phyloP scores from a whole-genome alignment of 2,888 invertebrate species.

The Nebria brevicollis region DNA sequence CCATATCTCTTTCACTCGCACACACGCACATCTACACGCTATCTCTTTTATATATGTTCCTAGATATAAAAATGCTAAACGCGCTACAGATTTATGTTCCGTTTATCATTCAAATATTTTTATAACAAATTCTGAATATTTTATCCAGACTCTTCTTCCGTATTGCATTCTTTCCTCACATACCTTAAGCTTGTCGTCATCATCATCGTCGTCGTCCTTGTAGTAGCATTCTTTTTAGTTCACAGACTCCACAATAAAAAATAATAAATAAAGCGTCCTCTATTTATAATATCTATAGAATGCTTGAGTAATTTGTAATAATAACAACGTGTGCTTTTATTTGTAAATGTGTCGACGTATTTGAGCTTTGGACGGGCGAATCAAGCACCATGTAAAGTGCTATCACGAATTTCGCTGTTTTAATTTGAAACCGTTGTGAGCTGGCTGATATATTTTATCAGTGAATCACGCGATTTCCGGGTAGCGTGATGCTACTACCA shows the following conservation, averaged over 20 bases:
- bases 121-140: conserved; percentile 45
- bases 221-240: background rate
- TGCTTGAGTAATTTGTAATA: too few species aligned
- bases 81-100: conserved; percentile 37
- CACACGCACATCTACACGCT: background rate
- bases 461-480: background rate
- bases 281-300: too few species aligned
- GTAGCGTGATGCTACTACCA: background rate
- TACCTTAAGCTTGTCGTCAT: background rate
- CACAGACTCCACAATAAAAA: background rate
- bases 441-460: background rate
- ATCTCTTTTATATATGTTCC: conserved; percentile 2
- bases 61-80: conserved; percentile 45
- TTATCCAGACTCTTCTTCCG: conserved; percentile 23
- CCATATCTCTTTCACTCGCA: conserved; percentile 35
- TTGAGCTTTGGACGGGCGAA: background rate
- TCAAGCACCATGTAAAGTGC: background rate
- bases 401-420: background rate
- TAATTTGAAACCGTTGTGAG: background rate
- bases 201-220: background rate
- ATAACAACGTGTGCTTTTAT: too few species aligned
- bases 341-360: too few species aligned
- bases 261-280: background rate
- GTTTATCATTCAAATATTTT: conserved; percentile 46
- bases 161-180: conserved; percentile 5